Conservation (phyloP, 2,113 vertebrate species). For the Rhea pennata region DNA sequence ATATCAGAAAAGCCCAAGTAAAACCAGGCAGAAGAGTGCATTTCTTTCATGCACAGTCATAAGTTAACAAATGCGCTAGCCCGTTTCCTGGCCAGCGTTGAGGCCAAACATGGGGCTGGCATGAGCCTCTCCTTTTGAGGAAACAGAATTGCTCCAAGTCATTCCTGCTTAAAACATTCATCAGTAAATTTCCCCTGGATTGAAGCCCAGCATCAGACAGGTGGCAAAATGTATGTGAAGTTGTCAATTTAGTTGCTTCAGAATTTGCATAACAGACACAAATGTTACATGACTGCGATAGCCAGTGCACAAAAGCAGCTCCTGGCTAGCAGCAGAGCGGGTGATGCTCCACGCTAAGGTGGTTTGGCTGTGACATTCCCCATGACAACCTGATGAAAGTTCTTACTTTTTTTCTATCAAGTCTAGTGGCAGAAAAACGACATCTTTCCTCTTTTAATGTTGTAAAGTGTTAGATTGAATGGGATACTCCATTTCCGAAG, state of each 20-base stretch:
- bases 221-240: not conserved
- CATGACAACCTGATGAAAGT: not conserved
- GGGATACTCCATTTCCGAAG: not conserved
- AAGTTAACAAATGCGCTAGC: not conserved
- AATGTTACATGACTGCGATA: not conserved
- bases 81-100: not conserved
- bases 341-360: not conserved
- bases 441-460: not conserved
- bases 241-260: not conserved
- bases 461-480: not conserved
- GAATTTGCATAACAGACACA: not conserved
- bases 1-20: not conserved
- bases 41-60: not conserved
- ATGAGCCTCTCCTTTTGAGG: not conserved
- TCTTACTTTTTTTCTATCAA: not conserved
- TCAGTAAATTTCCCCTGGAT: not conserved
- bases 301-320: not conserved
- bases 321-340: not conserved
- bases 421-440: not conserved
- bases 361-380: not conserved
- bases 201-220: not conserved
- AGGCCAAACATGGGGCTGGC: not conserved
- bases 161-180: not conserved
- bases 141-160: not conserved
- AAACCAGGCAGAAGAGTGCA: not conserved